A percentile compares a stretch with the other conserved stretches of the same genome.
Evolutionary conservation across 2,113 vertebrate genomes (phyloP).

Genomic region (Hypocryptadius cinnamomeus): DNA sequence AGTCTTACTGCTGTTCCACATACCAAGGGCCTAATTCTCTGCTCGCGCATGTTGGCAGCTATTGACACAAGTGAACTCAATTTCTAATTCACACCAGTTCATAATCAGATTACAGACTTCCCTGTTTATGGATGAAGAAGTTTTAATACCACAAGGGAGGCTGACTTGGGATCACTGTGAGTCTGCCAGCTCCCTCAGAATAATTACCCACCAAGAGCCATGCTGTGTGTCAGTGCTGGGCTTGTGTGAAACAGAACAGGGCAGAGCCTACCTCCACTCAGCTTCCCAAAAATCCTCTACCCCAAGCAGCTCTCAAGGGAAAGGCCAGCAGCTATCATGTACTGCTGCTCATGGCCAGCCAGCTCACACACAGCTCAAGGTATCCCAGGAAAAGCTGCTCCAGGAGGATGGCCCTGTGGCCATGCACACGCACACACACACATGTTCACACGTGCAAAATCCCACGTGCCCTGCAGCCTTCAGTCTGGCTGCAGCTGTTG

Average conservation of each 20-base stretch:
- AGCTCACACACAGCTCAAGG: not conserved
- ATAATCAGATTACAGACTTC: not conserved
- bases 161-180: not conserved
- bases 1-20: not conserved
- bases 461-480: not conserved
- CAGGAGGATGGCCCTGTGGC: not conserved
- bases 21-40: not conserved
- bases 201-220: not conserved
- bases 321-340: not conserved
- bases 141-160: not conserved
- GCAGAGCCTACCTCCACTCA: not conserved
- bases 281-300: not conserved
- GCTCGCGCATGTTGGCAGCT: not conserved
- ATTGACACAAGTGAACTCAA: not conserved
- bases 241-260: not conserved
- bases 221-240: not conserved
- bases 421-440: fast-evolving
- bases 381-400: not conserved
- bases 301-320: not conserved
- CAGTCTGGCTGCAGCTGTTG: not conserved
- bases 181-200: not conserved
- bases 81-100: not conserved
- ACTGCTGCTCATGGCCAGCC: not conserved
- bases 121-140: not conserved
- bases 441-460: fast-evolving